These are phyloP conservation scores for Cepphus grylle DNA, from an alignment of 2,113 vertebrate species.

Conservation along the genomic window DNA sequence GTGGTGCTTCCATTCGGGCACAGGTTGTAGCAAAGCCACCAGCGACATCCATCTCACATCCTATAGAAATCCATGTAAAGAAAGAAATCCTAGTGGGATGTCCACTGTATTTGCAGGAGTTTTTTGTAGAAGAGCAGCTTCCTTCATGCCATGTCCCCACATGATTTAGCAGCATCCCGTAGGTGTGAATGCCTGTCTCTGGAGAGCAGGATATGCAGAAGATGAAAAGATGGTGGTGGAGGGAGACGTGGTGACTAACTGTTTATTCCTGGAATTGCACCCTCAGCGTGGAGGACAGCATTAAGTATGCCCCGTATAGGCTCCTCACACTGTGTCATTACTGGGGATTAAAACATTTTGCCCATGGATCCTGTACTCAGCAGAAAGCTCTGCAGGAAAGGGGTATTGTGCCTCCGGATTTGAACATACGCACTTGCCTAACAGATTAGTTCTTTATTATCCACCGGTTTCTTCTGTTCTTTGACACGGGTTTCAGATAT, in stretches of 20 bases:
- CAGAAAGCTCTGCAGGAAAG: background rate
- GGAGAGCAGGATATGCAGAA: background rate
- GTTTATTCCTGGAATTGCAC: background rate
- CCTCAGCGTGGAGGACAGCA: background rate
- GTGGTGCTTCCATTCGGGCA: background rate
- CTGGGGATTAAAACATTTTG: background rate
- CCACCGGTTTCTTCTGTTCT: background rate
- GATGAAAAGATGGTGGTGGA: background rate
- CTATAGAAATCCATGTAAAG: background rate
- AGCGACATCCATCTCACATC: background rate
- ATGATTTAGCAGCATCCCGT: background rate
- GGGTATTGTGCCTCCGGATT: background rate
- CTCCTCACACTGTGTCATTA: background rate
- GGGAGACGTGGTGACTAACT: background rate
- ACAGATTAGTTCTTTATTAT: background rate
- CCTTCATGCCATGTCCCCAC: background rate
- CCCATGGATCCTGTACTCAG: background rate
- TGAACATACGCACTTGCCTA: background rate
- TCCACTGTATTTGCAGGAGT: background rate
- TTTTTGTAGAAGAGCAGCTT: background rate
- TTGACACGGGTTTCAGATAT: background rate
- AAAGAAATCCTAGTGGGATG: background rate
- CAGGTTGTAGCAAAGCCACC: background rate
- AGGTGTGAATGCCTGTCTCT: constrained; percentile 16
- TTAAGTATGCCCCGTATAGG: background rate